Evolutionary conservation across 1,140 invertebrate species (phyloP).

Genomic region (Caerostris darwini): DNA sequence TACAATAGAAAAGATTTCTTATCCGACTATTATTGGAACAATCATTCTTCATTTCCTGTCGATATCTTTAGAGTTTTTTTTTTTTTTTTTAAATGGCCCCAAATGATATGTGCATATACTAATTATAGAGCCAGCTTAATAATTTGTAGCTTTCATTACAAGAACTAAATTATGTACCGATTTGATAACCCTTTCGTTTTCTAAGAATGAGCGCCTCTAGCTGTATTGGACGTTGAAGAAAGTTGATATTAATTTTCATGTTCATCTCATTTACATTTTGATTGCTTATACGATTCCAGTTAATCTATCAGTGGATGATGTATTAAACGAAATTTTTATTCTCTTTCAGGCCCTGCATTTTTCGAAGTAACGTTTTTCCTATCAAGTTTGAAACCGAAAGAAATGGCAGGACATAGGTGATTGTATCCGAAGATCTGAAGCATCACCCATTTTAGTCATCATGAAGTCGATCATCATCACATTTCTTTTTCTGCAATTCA

Average conservation of each 20-base stretch:
- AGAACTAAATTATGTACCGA: not conserved
- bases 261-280: not conserved
- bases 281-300: not conserved
- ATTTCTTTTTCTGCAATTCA: not conserved
- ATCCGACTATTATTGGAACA: not conserved
- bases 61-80: not conserved
- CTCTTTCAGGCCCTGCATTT: not conserved
- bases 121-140: not conserved
- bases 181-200: not conserved
- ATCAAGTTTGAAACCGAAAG: not conserved
- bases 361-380: not conserved
- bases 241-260: not conserved
- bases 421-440: not conserved
- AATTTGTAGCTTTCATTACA: not conserved
- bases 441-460: not conserved
- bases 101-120: not conserved
- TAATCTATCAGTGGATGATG: not conserved
- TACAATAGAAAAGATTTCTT: no score
- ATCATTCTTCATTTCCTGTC: not conserved
- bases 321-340: not conserved
- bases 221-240: not conserved
- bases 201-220: not conserved
- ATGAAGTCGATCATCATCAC: not conserved
- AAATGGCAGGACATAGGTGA: conserved; percentile 45
- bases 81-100: not conserved